Base-by-base conservation (phyloP, 2,797 vertebrate genomes). In the Dryobates pubescens region DNA sequence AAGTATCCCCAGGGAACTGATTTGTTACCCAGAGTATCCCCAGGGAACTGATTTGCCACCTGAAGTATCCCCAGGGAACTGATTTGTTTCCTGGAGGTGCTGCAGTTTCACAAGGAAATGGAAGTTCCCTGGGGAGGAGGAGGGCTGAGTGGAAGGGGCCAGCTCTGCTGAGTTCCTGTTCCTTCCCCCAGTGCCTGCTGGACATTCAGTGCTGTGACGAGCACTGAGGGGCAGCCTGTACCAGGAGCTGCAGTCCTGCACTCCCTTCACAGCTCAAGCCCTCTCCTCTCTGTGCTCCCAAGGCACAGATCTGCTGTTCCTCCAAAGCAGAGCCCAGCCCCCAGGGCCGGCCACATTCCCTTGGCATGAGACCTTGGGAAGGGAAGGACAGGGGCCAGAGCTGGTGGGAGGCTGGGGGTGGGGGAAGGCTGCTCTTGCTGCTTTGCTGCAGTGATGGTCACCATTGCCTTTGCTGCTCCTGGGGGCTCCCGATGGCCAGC, bases 291-390 rank as follows among this genome's bases (percentile, higher is more conserved):
- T 61, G 47, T 58, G 22, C 51, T 29, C 38, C 70, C 63, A 69
- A 58, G 58, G 68, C 69, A 62, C 90, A 9, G 78, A 95, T 73
- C 30, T 91, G 71, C 70, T 30, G 77, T 74, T 68, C 53, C 36
- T 89, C 78, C 86, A 84, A 86, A 76, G 30, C 34, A 83, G 90
- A 76, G 88, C 63, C 85, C 93, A 92, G 65, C 62, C 64, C 41
- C 69, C 75, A 76, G 86, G 86, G 88, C 92, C 87, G 69, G 53
- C 83, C 77, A 82, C 83, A 94, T 96, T 92, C 82, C 69, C 94
- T 81, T 81, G 57, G 82, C 78, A 30, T 96, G 78, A 96, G 73
- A 36, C 30, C 73, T 49, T 91, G 82, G 56, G 49, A 61, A 76
- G 41, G 59, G 89, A 81, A 86, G n/a, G 74, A 58, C 43, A 23